Conservation (phyloP, 1,140 invertebrate genomes). For the Drosophila ercepeae region DNA sequence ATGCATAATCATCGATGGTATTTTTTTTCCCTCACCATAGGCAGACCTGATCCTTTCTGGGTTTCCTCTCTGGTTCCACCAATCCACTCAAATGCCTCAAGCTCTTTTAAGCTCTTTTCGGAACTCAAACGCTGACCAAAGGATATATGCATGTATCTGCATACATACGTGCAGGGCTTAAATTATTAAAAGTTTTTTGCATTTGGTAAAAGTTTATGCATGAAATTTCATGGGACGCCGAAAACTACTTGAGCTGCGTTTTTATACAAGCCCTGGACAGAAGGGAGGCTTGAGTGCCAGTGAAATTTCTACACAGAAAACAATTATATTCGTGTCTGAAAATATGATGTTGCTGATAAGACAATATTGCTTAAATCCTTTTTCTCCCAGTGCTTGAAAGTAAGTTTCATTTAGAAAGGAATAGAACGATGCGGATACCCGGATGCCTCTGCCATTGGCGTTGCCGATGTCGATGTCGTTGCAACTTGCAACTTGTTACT, state of each 20-base stretch:
- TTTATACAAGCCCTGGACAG: slow-evolving; percentile 30
- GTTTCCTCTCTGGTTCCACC: slow-evolving; percentile 15
- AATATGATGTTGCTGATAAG: no score
- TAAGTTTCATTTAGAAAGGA: slow-evolving; percentile 30
- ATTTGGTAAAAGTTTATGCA: slow-evolving; percentile 76
- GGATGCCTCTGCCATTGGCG: slow-evolving; percentile 26
- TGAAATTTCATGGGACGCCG: slow-evolving; percentile 74
- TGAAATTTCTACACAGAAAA: not conserved
- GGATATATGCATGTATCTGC: not conserved
- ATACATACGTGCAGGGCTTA: slow-evolving; percentile 68
- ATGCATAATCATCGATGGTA: slow-evolving; percentile 45
- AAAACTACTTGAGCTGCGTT: slow-evolving; percentile 72
- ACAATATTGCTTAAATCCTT: no score
- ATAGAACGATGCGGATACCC: slow-evolving; percentile 33
- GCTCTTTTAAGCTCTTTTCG: slow-evolving; percentile 45
- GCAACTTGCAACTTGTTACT: slow-evolving; percentile 1
- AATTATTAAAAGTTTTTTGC: slow-evolving; percentile 78
- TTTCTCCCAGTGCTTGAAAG: not conserved
- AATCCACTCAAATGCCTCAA: slow-evolving; percentile 23
- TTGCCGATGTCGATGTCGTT: slow-evolving; percentile 16
- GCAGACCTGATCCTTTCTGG: slow-evolving; percentile 2
- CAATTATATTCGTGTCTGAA: not conserved
- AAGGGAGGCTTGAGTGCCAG: not conserved
- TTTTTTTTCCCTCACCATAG: not conserved
- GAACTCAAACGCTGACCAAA: slow-evolving; percentile 34